These are phyloP conservation scores for Stenolophus ochropezus DNA, from an alignment of 2,888 invertebrate species.

Conservation along the genomic window DNA sequence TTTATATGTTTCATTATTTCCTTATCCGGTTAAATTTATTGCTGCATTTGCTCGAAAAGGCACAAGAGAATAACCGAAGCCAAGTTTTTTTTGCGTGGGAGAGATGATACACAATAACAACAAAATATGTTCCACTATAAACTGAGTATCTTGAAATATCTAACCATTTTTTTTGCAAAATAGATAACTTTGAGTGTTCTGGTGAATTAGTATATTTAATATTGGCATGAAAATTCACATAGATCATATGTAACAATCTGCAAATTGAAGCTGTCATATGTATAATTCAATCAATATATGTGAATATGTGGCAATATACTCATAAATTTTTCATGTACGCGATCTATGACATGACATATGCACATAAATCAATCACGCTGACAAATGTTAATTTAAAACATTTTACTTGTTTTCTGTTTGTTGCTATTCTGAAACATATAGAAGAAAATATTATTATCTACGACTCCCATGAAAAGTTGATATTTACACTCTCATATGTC, in stretches of 20 bases:
- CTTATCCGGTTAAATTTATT: background rate
- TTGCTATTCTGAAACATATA: too few relatives aligned
- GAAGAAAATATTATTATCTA: too few relatives aligned
- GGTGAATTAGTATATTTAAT: background rate
- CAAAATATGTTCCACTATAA: background rate
- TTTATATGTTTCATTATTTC: background rate
- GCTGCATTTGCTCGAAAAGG: background rate
- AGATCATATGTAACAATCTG: background rate
- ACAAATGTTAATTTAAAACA: background rate
- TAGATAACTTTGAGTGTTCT: background rate
- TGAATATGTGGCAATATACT: background rate
- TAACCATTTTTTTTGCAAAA: background rate
- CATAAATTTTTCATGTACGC: background rate
- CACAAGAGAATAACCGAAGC: background rate
- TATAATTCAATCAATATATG: background rate
- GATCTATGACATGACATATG: background rate
- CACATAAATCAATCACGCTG: too few relatives aligned
- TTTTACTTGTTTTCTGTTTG: too few relatives aligned
- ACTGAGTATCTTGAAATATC: background rate
- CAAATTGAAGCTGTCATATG: background rate
- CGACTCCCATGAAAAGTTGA: too few relatives aligned
- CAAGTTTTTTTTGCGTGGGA: background rate
- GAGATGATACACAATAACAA: background rate
- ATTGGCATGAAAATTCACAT: background rate
- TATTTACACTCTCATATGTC: too few relatives aligned